A percentile compares a stretch with the other conserved stretches of the same genome.
Evolutionary conservation across 1,140 invertebrate genomes (phyloP).

Genomic region (Ceratitis capitata): DNA sequence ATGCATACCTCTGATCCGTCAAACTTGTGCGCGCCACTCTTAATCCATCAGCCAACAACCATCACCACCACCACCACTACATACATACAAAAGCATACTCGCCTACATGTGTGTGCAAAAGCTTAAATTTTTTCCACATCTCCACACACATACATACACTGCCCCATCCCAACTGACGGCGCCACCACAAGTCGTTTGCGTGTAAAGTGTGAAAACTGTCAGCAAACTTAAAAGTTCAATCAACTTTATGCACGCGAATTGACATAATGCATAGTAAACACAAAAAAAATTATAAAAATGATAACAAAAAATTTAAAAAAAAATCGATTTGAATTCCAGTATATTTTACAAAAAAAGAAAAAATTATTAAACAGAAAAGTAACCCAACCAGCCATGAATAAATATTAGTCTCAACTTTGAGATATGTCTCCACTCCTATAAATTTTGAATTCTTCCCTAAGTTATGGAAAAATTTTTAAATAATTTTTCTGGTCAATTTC

Average conservation of each 20-base stretch:
- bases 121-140: not conserved
- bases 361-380: no score
- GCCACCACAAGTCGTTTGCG: not conserved
- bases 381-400: no score
- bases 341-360: no score
- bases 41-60: not conserved
- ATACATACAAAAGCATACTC: not conserved
- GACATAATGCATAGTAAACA: not conserved
- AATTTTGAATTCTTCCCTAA: no score
- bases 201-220: constrained; percentile 1
- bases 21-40: not conserved
- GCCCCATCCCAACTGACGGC: not conserved
- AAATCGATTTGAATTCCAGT: no score
- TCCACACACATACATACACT: not conserved
- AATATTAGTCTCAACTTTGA: no score
- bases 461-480: no score
- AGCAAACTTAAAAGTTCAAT: constrained; percentile 32
- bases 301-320: no score
- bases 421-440: no score
- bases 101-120: not conserved
- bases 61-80: not conserved
- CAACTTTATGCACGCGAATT: constrained; percentile 13
- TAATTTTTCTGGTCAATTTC: no score
- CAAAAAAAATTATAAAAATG: not conserved
- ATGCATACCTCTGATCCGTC: not conserved